Evolutionary conservation across 1,140 invertebrate genomes (phyloP).

Genomic region (Aphis gossypii): DNA sequence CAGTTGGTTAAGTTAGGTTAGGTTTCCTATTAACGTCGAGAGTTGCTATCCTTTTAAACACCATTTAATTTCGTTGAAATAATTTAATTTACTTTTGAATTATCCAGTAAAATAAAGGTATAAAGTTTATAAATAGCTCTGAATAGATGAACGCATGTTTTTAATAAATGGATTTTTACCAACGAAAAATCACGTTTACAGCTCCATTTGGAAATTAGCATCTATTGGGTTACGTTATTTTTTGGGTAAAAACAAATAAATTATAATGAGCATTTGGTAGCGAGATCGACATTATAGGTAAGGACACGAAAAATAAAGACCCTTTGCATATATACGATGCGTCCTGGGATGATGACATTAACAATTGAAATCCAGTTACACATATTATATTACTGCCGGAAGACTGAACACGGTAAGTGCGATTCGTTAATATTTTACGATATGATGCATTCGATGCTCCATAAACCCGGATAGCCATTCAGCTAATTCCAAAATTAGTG

Average conservation of each 20-base stretch:
- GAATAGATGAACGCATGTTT: neutral
- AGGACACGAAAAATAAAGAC: neutral
- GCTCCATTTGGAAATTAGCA: too few species aligned
- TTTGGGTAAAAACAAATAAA: too few species aligned
- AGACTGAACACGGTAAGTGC: neutral
- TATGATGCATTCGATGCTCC: neutral
- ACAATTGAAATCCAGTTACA: neutral
- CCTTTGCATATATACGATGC: neutral
- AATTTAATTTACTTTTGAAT: neutral
- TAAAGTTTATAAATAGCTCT: neutral
- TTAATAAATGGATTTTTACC: neutral
- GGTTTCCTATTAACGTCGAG: neutral
- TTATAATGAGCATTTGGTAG: neutral
- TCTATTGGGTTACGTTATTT: too few species aligned
- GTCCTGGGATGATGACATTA: neutral
- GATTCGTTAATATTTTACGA: constrained; percentile 20
- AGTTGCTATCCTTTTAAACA: constrained; percentile 7
- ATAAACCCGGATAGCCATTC: neutral
- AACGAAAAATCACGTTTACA: neutral
- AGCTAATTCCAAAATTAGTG: neutral
- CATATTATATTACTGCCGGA: neutral
- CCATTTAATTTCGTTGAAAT: neutral
- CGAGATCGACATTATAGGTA: neutral
- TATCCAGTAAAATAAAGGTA: neutral
- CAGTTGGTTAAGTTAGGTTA: neutral